Conservation (phyloP, 2,797 vertebrate genomes). For the Smutsia temminckii region DNA sequence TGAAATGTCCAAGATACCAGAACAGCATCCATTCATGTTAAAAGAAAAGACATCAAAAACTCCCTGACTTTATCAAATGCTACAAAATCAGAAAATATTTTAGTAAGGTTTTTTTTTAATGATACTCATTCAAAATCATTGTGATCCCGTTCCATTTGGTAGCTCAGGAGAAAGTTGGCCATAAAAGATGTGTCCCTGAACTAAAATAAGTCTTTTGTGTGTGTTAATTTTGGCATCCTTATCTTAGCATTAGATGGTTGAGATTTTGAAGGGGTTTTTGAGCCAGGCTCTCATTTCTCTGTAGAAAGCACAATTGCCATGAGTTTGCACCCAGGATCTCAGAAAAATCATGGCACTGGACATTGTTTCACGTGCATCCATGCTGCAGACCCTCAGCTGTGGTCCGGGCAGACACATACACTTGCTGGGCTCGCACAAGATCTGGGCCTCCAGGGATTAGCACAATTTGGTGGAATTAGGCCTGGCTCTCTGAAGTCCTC, state of each 20-base stretch:
- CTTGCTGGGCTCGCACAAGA: rapidly evolving
- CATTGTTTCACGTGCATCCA: rapidly evolving
- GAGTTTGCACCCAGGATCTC: rapidly evolving
- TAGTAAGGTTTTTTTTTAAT: conserved; percentile 16
- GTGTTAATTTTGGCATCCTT: not conserved
- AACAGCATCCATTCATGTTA: conserved; percentile 75
- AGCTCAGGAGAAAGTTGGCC: not conserved
- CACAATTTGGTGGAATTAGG: too few species aligned
- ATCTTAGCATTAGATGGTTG: rapidly evolving
- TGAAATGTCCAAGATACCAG: conserved; percentile 85
- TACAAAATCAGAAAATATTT: conserved; percentile 69
- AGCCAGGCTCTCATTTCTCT: not conserved
- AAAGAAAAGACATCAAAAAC: conserved; percentile 76
- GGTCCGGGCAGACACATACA: rapidly evolving
- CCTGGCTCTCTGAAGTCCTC: not conserved
- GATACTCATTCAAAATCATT: conserved; percentile 20
- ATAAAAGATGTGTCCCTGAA: not conserved
- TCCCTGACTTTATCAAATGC: conserved; percentile 59
- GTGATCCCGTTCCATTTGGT: not conserved
- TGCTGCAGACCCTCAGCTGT: rapidly evolving
- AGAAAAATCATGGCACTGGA: rapidly evolving
- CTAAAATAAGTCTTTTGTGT: not conserved
- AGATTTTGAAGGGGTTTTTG: not conserved
- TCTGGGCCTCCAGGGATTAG: rapidly evolving
- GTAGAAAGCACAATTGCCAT: rapidly evolving